Base-by-base conservation (phyloP, 2,888 invertebrate species). In the Ophonus ardosiacus region DNA sequence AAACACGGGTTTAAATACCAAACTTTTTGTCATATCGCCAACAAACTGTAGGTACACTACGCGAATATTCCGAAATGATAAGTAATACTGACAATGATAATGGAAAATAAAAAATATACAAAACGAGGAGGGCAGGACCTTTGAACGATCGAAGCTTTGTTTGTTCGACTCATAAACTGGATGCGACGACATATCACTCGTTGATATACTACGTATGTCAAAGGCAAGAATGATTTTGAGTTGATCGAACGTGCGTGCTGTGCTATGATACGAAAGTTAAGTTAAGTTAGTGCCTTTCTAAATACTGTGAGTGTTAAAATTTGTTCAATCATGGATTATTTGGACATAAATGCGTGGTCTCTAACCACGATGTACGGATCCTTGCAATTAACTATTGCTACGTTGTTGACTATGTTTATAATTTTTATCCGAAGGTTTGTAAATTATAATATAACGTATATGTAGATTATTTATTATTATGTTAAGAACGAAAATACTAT, bases 391-490 rank as follows among this genome's bases (percentile, higher is more conserved):
- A 85, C 88, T 31, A 83, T 90, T 56, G 90, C 90, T 18, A 86
- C 90, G 17, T 87, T 88, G 81, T 88, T 90, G 65, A 89, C 90
- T n/a, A 90, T 90, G 86, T 80, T 90, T 15, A 87, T 91, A 61
- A 87, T 90, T 57, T 79, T 89, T 31, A 63, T 90, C 31, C 88
- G 88, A 88, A 87, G 90, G 90, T 91, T 86, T 86, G 89, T 88
- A 76, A 57, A 63, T 38, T 79, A 8, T 51, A 51, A 51, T 13
- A 51, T 7, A 40, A 40, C 40, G 13, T 13, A 13, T 5, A 8
- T 40, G 5, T 2, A 51, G 13, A 51, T 31, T 31, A 31, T 31
- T 31, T 31, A 21, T 31, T 31, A 21, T 21, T 31, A 31, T 31
- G 31, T 5, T 31, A 31, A 31, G 31, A 31, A 31, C 31, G 6